Conservation (phyloP, 2,113 vertebrate genomes). For the Chloroceryle aenea region DNA sequence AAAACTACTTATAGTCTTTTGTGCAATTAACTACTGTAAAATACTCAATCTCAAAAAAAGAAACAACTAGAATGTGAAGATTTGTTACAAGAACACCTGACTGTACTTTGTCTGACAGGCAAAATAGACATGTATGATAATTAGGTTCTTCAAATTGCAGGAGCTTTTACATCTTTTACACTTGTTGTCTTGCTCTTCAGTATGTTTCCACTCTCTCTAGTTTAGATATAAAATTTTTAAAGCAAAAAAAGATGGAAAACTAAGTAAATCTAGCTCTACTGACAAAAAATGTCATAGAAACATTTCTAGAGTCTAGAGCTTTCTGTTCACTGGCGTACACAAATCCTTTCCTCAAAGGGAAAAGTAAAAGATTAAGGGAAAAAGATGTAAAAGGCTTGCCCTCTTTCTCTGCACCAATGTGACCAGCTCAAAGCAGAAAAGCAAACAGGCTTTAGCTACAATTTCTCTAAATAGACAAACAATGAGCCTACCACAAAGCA, state of each 20-base stretch:
- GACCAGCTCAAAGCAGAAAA: neutral
- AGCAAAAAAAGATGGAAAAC: neutral
- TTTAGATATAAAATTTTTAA: neutral
- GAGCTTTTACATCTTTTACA: neutral
- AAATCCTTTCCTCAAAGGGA: neutral
- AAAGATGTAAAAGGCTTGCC: neutral
- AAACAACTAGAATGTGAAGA: neutral
- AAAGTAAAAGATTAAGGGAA: neutral
- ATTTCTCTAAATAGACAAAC: neutral
- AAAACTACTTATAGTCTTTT: neutral
- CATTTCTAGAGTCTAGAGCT: neutral
- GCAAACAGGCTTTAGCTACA: neutral
- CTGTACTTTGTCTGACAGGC: neutral
- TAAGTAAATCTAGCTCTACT: neutral
- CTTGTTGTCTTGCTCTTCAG: neutral
- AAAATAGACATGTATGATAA: neutral
- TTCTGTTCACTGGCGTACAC: neutral
- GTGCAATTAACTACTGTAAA: neutral
- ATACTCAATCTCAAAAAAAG: neutral
- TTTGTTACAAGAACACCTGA: neutral
- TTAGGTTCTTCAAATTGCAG: neutral
- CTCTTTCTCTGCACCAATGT: neutral
- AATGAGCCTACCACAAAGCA: neutral
- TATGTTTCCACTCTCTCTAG: neutral
- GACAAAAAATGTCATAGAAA: neutral